Base-by-base conservation (phyloP, 2,113 vertebrate genomes). In the Genyomyrus donnyi region DNA sequence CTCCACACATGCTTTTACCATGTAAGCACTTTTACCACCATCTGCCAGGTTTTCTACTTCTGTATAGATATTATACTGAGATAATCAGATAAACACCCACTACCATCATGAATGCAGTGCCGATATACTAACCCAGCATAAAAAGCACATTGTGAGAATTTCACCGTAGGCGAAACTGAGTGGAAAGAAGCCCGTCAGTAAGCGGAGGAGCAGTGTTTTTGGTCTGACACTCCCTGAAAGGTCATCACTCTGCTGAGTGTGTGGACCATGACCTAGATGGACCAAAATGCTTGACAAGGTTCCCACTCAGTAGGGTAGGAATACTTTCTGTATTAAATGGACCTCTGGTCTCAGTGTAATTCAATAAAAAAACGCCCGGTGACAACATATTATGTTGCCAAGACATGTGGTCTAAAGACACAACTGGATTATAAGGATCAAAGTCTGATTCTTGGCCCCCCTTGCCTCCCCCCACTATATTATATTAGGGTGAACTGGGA, bases 341-440 rank as follows among this genome's bases (percentile, higher is more conserved):
- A 27, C 70, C 70, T 19, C 52, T 3, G 74, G 87, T 2, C 62
- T 39, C 39, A 89, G 91, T 10, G 31, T 17, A 77, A 17, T 77
- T 39, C 31, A 77, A 35, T 39, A 0, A 53, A 77, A 77, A 39
- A 77, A 77, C 7, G 35, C 31, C 35, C 31, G 15, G 31, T 39
- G 35, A 39, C 70, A 6, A 4, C 11, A 15, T 10, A 31, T 31
- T 31, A 70, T 31, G 66, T 10, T 70, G n/a, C 70, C 35, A 77
- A 35, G 31, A 74, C 70, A 74, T 31, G 70, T 39, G 70, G 70
- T 35, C 80, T 48, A 90, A 35, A 77, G 70, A 89, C 88, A 89
- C 27, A n/a, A 90, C 48, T 11, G n/a, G 89, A 92, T 93, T 92
- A 92, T 27, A 89, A 89, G 90, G 93, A 93, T 89, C 93, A 93